Conservation (phyloP, 2,113 vertebrate genomes). For the Laticauda laticaudata region DNA sequence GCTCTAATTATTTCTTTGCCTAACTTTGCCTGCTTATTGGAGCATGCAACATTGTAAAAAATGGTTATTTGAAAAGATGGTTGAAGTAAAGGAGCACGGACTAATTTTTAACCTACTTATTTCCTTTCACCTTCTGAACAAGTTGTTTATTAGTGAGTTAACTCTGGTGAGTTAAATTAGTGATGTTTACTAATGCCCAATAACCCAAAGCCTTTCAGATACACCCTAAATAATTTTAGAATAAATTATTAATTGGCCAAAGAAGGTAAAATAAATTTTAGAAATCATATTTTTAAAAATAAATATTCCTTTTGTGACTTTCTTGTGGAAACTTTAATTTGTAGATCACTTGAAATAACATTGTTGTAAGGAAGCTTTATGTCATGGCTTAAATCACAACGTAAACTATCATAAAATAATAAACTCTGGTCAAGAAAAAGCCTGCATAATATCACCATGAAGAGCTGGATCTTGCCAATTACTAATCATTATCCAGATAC, state of each 20-base stretch:
- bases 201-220: slow-evolving; percentile 45
- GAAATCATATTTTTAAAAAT: neutral
- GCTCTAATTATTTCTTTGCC: neutral
- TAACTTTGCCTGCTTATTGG: neutral
- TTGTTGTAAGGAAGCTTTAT: neutral
- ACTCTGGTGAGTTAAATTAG: neutral
- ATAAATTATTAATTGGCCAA: neutral
- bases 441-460: slow-evolving; percentile 13
- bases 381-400: neutral
- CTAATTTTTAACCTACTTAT: neutral
- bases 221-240: slow-evolving; percentile 16
- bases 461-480: neutral
- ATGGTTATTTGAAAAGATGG: neutral
- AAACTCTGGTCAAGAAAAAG: slow-evolving; percentile 10
- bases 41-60: neutral
- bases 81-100: neutral
- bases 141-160: neutral
- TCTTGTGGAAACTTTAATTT: neutral
- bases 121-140: neutral
- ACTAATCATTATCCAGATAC: slow-evolving; percentile 21
- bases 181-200: slow-evolving; percentile 26
- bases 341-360: slow-evolving; percentile 6
- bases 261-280: neutral
- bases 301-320: neutral
- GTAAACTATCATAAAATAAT: neutral